Evolutionary conservation across 2,113 vertebrate genomes (phyloP).

Genomic region (Hippocampus guttulatus): DNA sequence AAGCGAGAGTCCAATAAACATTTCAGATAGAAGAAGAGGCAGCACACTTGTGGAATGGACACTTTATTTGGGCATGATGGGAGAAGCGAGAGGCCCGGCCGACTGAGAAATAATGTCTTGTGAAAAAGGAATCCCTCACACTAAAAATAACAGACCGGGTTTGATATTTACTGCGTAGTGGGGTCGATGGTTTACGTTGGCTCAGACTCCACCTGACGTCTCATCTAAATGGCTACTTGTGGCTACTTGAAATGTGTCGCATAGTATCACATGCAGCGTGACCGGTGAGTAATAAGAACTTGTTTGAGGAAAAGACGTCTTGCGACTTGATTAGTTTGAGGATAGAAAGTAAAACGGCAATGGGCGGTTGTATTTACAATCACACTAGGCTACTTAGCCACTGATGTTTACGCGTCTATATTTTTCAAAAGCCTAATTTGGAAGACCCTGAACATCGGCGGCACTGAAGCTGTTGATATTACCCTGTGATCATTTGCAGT

Average conservation of each 20-base stretch:
- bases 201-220: not conserved
- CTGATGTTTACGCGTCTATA: not conserved
- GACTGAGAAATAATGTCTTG: constrained; percentile 37
- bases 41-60: constrained; percentile 68
- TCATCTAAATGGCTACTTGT: constrained; percentile 11
- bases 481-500: constrained; percentile 8
- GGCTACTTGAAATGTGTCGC: not conserved
- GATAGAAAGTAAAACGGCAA: not conserved
- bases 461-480: constrained; percentile 4
- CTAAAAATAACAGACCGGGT: constrained; percentile 37
- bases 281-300: constrained; percentile 2
- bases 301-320: not conserved
- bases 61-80: constrained; percentile 81
- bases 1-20: constrained; percentile 70
- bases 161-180: constrained; percentile 27
- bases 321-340: not conserved
- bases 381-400: not conserved
- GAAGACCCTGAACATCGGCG: not conserved
- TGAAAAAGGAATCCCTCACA: constrained; percentile 53
- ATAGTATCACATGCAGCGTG: constrained; percentile 1
- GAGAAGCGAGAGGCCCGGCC: constrained; percentile 38
- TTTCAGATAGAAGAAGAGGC: constrained; percentile 57
- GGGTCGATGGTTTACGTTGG: constrained; percentile 29
- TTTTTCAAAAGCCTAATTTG: constrained; percentile 2
- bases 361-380: constrained; percentile 7